These are phyloP conservation scores for Eristalis tenax DNA, from an alignment of 2,888 invertebrate genomes.

Conservation along the genomic window DNA sequence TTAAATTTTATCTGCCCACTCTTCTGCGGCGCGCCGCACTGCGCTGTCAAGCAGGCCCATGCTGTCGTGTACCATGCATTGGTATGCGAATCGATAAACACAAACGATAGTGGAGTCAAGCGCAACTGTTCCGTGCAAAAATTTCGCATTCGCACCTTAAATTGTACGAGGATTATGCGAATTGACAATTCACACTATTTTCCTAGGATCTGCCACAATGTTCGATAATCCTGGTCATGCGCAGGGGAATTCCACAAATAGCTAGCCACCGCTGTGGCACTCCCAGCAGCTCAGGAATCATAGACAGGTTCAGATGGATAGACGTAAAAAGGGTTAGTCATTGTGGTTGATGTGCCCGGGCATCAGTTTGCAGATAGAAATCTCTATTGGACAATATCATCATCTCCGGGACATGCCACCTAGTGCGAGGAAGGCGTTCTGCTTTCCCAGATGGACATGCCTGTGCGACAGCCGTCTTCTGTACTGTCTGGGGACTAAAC, in stretches of 20 bases:
- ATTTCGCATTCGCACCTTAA: slow-evolving; percentile 63
- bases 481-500: slow-evolving; percentile 24
- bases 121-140: slow-evolving; percentile 16
- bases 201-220: slow-evolving; percentile 40
- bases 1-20: slow-evolving; percentile 56
- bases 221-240: slow-evolving; percentile 33
- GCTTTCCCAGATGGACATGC: slow-evolving; percentile 34
- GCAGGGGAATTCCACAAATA: slow-evolving; percentile 40
- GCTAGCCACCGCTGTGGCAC: slow-evolving; percentile 26
- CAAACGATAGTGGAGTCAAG: slow-evolving; percentile 40
- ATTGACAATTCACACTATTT: slow-evolving; percentile 64
- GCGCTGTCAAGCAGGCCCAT: not conserved
- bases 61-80: slow-evolving; percentile 42
- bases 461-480: slow-evolving; percentile 14
- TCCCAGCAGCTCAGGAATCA: slow-evolving; percentile 34
- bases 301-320: slow-evolving; percentile 60
- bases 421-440: slow-evolving; percentile 58
- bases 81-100: slow-evolving; percentile 55
- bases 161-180: slow-evolving; percentile 40
- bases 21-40: not conserved
- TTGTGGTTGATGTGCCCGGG: not conserved
- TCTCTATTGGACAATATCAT: slow-evolving; percentile 71
- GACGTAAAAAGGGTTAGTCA: slow-evolving; percentile 64
- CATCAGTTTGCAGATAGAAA: slow-evolving; percentile 55
- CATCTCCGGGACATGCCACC: slow-evolving; percentile 64